Evolutionary conservation across 1,140 invertebrate genomes (phyloP).

Genomic region (Halyomorpha halys): DNA sequence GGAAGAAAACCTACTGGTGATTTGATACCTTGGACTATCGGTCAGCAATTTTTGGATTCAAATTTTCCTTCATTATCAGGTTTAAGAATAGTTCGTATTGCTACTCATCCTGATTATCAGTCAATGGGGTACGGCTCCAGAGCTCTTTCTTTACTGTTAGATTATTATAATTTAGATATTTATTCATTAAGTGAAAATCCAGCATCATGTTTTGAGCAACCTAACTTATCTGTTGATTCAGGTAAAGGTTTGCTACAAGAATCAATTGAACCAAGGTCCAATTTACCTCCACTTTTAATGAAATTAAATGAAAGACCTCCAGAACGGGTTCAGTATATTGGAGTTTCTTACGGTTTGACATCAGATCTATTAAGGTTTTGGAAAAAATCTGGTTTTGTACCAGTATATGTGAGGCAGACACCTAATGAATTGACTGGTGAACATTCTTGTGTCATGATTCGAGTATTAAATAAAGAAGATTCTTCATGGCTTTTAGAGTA

Average conservation of each 20-base stretch:
- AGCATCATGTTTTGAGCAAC: conserved; percentile 40
- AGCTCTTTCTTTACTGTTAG: conserved; percentile 69
- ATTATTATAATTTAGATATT: conserved; percentile 84
- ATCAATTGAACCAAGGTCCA: conserved; percentile 47
- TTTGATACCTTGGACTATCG: conserved; percentile 95
- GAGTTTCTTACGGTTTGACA: conserved; percentile 87
- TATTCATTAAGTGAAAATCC: conserved; percentile 47
- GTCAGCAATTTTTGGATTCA: conserved; percentile 89
- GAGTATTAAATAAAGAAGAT: conserved; percentile 44
- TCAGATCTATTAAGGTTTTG: conserved; percentile 83
- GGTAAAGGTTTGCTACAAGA: conserved; percentile 46
- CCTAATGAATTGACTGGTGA: conserved; percentile 95
- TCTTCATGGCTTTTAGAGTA: conserved; percentile 63
- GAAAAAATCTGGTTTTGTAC: conserved; percentile 70
- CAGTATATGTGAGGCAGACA: conserved; percentile 87
- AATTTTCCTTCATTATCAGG: conserved; percentile 88
- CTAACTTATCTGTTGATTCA: conserved; percentile 50
- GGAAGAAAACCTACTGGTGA: conserved; percentile 89
- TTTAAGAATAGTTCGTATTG: conserved; percentile 86
- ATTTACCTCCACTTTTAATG: conserved; percentile 58
- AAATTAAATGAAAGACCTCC: conserved; percentile 72
- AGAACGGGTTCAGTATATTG: conserved; percentile 86
- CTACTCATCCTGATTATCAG: conserved; percentile 97
- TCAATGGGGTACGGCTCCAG: conserved; percentile 91
- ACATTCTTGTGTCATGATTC: conserved; percentile 94